These are phyloP conservation scores for Vireo griseus DNA, from an alignment of 2,797 vertebrate species.

Conservation along the genomic window DNA sequence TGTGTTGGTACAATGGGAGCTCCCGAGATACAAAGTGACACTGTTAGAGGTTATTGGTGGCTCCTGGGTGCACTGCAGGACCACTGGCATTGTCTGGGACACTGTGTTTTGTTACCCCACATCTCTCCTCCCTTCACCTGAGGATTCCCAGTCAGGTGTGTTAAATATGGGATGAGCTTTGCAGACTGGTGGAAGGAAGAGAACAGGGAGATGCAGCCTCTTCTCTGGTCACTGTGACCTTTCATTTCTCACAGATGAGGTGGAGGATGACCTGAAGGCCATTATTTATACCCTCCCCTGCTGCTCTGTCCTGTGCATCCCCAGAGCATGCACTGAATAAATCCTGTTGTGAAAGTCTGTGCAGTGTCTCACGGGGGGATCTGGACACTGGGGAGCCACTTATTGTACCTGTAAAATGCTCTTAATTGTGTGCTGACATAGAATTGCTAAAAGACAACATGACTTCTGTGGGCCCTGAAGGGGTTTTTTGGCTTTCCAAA, in stretches of 20 bases:
- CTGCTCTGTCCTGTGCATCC: background rate
- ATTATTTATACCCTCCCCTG: background rate
- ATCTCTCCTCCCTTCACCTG: background rate
- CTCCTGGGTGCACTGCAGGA: background rate
- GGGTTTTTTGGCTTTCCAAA: background rate
- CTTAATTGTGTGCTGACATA: background rate
- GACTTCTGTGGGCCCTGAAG: background rate
- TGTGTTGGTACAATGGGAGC: background rate
- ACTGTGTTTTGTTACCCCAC: background rate
- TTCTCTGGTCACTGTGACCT: background rate
- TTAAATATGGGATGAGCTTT: background rate
- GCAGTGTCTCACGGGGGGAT: background rate
- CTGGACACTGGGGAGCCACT: background rate
- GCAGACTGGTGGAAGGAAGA: background rate
- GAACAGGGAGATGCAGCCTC: background rate
- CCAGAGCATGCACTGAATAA: constrained; percentile 52
- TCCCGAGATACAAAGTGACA: background rate
- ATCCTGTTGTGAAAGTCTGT: constrained; percentile 9
- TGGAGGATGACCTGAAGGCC: background rate
- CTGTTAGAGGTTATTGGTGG: background rate
- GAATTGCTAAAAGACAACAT: background rate
- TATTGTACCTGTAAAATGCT: background rate
- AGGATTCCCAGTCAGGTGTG: background rate
- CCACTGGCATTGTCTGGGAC: background rate
- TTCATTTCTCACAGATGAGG: background rate